Percentiles rank a stretch among this genome's conserved stretches.
Evolutionary conservation across 1,140 invertebrate species (phyloP).

Genomic region (Aradophagus sp.): DNA sequence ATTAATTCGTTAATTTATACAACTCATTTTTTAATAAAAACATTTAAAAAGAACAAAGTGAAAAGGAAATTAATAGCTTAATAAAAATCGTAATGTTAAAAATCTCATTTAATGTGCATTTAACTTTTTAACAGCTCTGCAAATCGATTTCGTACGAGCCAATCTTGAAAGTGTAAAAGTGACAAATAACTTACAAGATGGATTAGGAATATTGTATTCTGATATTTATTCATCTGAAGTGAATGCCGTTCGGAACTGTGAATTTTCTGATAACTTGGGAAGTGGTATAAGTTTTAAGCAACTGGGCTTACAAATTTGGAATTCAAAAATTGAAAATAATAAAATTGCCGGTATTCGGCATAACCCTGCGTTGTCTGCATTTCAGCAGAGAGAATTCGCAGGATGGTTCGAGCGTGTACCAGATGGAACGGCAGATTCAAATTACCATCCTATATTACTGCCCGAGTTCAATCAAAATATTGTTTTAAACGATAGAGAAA

Average conservation of each 20-base stretch:
- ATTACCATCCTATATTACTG: slow-evolving; percentile 81
- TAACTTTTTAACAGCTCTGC: slow-evolving; percentile 80
- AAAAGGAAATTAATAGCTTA: too few species aligned
- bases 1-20: slow-evolving; percentile 1
- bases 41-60: too few species aligned
- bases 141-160: slow-evolving; percentile 97
- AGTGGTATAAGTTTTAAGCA: slow-evolving; percentile 93
- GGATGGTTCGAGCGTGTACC: slow-evolving; percentile 89
- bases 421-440: slow-evolving; percentile 79
- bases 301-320: slow-evolving; percentile 86
- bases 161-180: slow-evolving; percentile 89
- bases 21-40: background rate
- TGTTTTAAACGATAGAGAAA: slow-evolving; percentile 82
- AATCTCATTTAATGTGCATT: too few species aligned
- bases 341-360: slow-evolving; percentile 91
- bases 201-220: slow-evolving; percentile 90
- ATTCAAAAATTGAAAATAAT: slow-evolving; percentile 88
- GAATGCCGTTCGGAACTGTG: slow-evolving; percentile 90
- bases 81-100: slow-evolving; percentile 1
- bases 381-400: slow-evolving; percentile 91
- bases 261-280: slow-evolving; percentile 89
- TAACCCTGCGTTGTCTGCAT: slow-evolving; percentile 88
- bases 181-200: slow-evolving; percentile 89
- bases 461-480: slow-evolving; percentile 79
- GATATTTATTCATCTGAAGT: slow-evolving; percentile 91